Percentiles rank a stretch among this genome's conserved stretches.
Evolutionary conservation across 2,888 invertebrate genomes (phyloP).

Genomic region (Hanleya hanleyi): DNA sequence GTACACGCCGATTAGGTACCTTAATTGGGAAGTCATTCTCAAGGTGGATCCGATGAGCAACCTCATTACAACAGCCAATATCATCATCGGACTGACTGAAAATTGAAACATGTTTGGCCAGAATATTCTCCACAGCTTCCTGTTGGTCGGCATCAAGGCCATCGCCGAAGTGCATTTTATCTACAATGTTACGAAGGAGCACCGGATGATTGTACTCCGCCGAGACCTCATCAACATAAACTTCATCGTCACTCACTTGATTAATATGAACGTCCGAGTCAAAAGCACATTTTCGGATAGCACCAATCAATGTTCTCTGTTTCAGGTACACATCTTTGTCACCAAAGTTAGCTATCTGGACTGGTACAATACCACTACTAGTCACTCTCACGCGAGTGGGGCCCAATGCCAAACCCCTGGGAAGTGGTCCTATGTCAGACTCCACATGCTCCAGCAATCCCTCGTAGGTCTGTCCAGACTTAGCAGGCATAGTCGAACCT

Average conservation of each 20-base stretch:
- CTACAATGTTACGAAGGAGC: neutral
- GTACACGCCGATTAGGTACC: slow-evolving; percentile 26
- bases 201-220: neutral
- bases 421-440: neutral
- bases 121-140: neutral
- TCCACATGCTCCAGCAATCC: neutral
- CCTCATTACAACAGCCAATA: slow-evolving; percentile 15
- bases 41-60: slow-evolving; percentile 1
- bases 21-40: slow-evolving; percentile 15
- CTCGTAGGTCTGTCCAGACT: neutral
- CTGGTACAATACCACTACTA: neutral
- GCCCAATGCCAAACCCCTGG: neutral
- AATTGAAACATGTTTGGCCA: neutral
- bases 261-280: neutral
- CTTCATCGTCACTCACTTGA: neutral
- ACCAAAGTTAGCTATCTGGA: slow-evolving; percentile 13
- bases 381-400: neutral
- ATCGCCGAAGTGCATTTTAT: neutral
- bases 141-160: neutral
- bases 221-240: neutral
- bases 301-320: neutral
- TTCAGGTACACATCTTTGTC: slow-evolving; percentile 6
- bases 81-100: slow-evolving; percentile 15
- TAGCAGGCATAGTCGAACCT: neutral
- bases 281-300: neutral